Evolutionary conservation across 2,888 invertebrate genomes (phyloP).

Genomic region (Lithophane semibrunnea): DNA sequence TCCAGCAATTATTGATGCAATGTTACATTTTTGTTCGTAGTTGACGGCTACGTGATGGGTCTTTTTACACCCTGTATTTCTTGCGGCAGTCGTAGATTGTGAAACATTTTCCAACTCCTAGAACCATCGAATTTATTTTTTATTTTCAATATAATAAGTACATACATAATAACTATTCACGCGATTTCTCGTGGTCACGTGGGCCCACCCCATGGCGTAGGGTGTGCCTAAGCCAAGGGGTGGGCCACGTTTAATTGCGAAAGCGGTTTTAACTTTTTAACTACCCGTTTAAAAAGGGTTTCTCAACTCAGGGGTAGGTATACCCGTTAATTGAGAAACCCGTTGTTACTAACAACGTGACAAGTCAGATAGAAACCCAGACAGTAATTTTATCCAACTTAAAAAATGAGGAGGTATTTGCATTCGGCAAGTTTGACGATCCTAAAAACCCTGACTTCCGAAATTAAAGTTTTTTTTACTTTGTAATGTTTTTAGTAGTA

Average conservation of each 20-base stretch:
- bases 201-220: too few relatives aligned
- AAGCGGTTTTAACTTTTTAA: background rate
- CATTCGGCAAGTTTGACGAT: too few relatives aligned
- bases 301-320: background rate
- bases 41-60: too few relatives aligned
- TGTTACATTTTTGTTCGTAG: too few relatives aligned
- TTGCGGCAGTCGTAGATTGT: too few relatives aligned
- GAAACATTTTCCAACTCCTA: too few relatives aligned
- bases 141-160: background rate
- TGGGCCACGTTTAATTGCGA: conserved; percentile 5
- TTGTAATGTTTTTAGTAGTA: too few relatives aligned
- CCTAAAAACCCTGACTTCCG: too few relatives aligned
- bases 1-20: too few relatives aligned
- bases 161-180: background rate
- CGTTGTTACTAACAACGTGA: background rate
- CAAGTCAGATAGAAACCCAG: background rate
- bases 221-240: too few relatives aligned
- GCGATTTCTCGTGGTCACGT: conserved; percentile 1
- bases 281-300: background rate
- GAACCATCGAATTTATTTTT: background rate
- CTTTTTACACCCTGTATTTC: too few relatives aligned
- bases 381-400: background rate
- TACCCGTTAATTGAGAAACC: background rate
- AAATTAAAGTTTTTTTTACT: too few relatives aligned
- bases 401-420: background rate